A percentile compares a stretch with the other conserved stretches of the same genome.
Evolutionary conservation across 2,113 vertebrate species (phyloP).

Genomic region (Phainopepla nitens): DNA sequence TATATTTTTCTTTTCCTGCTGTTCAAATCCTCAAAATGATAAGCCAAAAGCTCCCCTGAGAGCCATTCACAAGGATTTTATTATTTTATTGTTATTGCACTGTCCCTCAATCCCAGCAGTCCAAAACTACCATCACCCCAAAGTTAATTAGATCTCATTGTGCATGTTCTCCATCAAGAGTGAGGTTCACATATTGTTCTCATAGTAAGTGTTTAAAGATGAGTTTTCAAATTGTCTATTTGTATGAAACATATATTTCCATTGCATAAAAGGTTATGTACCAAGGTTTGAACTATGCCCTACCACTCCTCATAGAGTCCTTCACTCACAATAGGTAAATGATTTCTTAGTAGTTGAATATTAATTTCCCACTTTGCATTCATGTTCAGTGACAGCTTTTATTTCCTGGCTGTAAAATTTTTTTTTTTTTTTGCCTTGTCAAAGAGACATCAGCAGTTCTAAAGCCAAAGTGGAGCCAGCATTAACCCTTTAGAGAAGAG

Average conservation of each 20-base stretch:
- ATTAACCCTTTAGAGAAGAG: neutral
- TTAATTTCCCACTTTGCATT: neutral
- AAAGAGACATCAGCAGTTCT: neutral
- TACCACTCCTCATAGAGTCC: neutral
- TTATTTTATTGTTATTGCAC: neutral
- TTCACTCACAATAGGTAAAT: conserved; percentile 19
- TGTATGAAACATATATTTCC: conserved; percentile 2
- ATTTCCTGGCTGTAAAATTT: neutral
- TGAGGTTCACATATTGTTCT: neutral
- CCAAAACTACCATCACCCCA: neutral
- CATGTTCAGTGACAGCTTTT: neutral
- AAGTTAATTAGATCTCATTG: neutral
- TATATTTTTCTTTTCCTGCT: neutral
- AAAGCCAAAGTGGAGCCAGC: neutral
- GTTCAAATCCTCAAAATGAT: neutral
- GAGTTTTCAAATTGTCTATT: neutral
- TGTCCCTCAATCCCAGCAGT: neutral
- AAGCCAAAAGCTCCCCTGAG: neutral
- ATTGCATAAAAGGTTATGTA: neutral
- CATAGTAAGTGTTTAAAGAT: neutral
- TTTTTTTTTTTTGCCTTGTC: neutral
- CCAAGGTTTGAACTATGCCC: neutral
- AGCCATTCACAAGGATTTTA: neutral
- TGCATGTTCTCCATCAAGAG: neutral
- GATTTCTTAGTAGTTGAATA: neutral